Base-by-base conservation (phyloP, 2,797 vertebrate species). In the Poeciliopsis infans region DNA sequence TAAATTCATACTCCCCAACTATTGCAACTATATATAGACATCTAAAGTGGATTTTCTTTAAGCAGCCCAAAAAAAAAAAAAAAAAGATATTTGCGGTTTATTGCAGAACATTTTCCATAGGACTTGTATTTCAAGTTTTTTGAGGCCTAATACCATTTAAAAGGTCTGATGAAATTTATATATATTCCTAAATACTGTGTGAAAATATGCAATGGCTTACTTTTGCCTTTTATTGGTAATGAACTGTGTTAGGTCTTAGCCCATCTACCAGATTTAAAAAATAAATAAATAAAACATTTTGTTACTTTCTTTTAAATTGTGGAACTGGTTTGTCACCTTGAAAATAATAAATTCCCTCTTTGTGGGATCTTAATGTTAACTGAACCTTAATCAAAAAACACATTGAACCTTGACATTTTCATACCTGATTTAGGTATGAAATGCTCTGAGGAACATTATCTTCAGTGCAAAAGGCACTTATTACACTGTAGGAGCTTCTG, bases 381-480 rank as follows among this genome's bases (percentile, higher is more conserved):
- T 23, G 23, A 68, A 41, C 18, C 18, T 68, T 68, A 41, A 41
- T 23, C 33, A 68, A 18, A 36, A 64, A 64, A 64, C 28, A 18
- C 28, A 68, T 4, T 23, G 3, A 68, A 41, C 3, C 18, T 8
- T 15, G 3, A 2, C 13, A 70, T 61, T 79, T 70, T 5, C 89
- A 87, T 96, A 98, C 98, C 97, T 97, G 97, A 87, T 97, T 96
- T 84, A 99, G 96, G 94, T 99, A 98, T 5, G 95, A 93, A 88
- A 98, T 92, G 86, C 97, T 97, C 74, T 97, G 97, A 61, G 96
- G 95, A 87, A 97, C 88, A 91, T 98, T 99, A 57, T 98, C 97
- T 89, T 98, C 97, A 47, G 97, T 98, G 95, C 98, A 99, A 89
- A 99, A 99, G 92, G 96, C 96, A 95, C 95, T 96, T 79, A 95